Evolutionary conservation across 2,888 invertebrate genomes (phyloP), one percentile per base, ranked within the genome.

Genomic region (Eupsilia transversa): DNA sequence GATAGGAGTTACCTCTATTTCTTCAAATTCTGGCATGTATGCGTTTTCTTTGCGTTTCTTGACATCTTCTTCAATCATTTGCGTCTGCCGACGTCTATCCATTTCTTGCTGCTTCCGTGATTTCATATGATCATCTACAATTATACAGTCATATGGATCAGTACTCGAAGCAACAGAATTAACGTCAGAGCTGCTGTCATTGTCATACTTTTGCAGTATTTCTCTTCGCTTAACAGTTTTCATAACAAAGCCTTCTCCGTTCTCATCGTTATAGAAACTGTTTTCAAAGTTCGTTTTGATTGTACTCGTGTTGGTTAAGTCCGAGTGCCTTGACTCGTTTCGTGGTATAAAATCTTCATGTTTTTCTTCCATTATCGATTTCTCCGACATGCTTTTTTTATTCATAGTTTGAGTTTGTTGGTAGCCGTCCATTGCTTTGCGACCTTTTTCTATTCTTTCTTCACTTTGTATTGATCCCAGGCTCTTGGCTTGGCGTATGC

Each of bases 71-170:
- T 96, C 95, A 82, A 91, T 82, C 56, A 91, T 89, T 83, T 95
- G 94, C 33, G 93, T 91, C 87, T 95, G 94, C n/a, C 95, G 93
- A 82, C 95, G 96, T 84, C 94, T 93, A 79, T 96, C 95, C 82
- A 94, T 88, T 90, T 96, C 96, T 92, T 96, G 96, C 88, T 95
- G 97, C 87, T 96, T 97, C 92, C 96, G 92, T 85, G 94, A 93
- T 81, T 94, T 95, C 96, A 95, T 96, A 87, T 98, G 98, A 94
- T 98, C 98, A 86, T 98, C 98, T 41, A 98, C 98, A 69, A 98
- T 98, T 85, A 98, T 98, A 91, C 98, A 98, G 90, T 98, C 98
- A 87, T 98, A 97, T 43, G 97, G 97, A 95, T 98, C 98, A 65
- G 97, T 98, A 89, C 97, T 98, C 65, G 97, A 97, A 88, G 97